Conservation (phyloP, 23 tunicate species). For the Ciona savignyi region DNA sequence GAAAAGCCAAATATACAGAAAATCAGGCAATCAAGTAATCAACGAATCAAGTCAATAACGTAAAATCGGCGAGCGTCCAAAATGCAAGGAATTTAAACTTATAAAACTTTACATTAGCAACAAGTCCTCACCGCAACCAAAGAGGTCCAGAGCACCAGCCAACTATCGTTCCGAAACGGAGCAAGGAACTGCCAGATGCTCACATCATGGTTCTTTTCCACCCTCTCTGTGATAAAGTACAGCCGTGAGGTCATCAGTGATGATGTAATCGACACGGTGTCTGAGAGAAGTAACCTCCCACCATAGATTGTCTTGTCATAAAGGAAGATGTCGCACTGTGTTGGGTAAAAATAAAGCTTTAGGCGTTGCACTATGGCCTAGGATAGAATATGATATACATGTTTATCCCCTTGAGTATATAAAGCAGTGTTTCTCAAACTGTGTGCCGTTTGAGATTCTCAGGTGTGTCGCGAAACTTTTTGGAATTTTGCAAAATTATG, state of each 20-base stretch:
- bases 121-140: conserved; percentile 25
- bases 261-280: conserved; percentile 21
- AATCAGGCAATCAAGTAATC: no score
- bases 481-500: no score
- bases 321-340: conserved; percentile 47
- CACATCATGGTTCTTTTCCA: conserved; percentile 35
- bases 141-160: conserved; percentile 43
- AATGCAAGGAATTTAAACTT: background rate
- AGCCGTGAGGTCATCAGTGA: conserved; percentile 16
- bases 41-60: no score
- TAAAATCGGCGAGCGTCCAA: no score
- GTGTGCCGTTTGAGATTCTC: no score
- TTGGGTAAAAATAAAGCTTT: no score
- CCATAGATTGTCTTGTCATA: conserved; percentile 33
- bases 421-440: no score
- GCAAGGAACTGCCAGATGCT: conserved; percentile 63
- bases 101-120: background rate
- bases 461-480: no score
- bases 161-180: conserved; percentile 40
- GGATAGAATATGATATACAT: no score
- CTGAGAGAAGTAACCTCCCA: conserved; percentile 16
- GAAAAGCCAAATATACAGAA: no score
- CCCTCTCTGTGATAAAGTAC: conserved; percentile 40
- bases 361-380: no score
- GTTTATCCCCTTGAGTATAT: no score